Percentiles rank a stretch among this genome's conserved stretches.
These are phyloP conservation scores for Macroramphosus scolopax DNA, from an alignment of 2,797 vertebrate species.

Conservation along the genomic window DNA sequence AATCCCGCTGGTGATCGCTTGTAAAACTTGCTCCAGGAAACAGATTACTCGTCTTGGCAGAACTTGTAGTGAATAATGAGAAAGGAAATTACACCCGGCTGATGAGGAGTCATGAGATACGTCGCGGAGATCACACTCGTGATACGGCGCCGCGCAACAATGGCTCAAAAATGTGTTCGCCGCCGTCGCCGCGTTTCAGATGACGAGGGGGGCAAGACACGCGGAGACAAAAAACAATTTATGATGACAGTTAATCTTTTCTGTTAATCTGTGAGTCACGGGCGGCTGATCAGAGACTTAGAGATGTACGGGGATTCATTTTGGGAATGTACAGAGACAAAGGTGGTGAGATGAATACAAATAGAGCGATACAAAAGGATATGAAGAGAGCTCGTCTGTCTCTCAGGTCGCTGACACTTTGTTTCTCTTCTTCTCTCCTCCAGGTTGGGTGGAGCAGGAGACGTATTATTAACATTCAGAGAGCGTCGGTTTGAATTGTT, in stretches of 20 bases:
- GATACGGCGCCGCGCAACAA: slow-evolving; percentile 45
- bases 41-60: slow-evolving; percentile 40
- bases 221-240: slow-evolving; percentile 62
- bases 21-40: slow-evolving; percentile 35
- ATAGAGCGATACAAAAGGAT: slow-evolving; percentile 61
- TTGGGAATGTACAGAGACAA: slow-evolving; percentile 63
- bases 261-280: slow-evolving; percentile 71
- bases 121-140: slow-evolving; percentile 40
- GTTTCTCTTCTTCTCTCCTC: slow-evolving; percentile 42
- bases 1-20: slow-evolving; percentile 12
- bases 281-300: slow-evolving; percentile 57
- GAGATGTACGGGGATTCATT: slow-evolving; percentile 61
- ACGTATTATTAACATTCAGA: slow-evolving; percentile 81
- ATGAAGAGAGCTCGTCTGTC: slow-evolving; percentile 55
- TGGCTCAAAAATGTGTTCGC: slow-evolving; percentile 37
- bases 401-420: slow-evolving; percentile 48
- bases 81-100: slow-evolving; percentile 65
- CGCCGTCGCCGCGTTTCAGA: slow-evolving; percentile 17
- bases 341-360: slow-evolving; percentile 64
- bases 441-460: slow-evolving; percentile 83
- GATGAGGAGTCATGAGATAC: slow-evolving; percentile 55
- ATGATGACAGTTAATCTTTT: slow-evolving; percentile 74
- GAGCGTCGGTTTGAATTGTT: slow-evolving; percentile 44
- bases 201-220: slow-evolving; percentile 45
- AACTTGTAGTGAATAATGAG: slow-evolving; percentile 31